These are phyloP conservation scores for Chunga burmeisteri DNA, from an alignment of 2,113 vertebrate species.

Conservation along the genomic window DNA sequence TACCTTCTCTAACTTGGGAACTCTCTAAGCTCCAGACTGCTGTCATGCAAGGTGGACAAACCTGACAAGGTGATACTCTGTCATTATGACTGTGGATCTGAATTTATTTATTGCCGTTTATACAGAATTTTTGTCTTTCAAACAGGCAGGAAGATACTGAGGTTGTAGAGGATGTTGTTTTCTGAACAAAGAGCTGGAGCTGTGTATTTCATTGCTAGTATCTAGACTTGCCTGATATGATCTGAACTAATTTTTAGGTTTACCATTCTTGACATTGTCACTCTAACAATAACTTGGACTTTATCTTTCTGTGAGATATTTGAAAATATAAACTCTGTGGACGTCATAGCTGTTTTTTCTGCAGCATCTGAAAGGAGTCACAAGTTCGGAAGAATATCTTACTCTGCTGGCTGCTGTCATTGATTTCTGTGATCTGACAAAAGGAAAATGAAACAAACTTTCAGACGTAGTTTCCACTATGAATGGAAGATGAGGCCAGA, in stretches of 20 bases:
- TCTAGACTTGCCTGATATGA: no score
- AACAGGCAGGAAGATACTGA: neutral
- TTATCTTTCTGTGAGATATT: neutral
- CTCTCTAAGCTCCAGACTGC: neutral
- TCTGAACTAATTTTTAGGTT: neutral
- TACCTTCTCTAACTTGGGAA: neutral
- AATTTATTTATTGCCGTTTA: neutral
- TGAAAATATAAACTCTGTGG: neutral
- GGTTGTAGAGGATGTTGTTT: neutral
- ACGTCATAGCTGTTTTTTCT: neutral
- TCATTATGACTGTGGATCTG: fast-evolving
- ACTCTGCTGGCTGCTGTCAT: neutral
- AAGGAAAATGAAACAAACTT: neutral
- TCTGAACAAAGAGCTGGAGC: neutral
- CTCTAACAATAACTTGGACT: neutral
- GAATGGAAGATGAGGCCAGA: neutral
- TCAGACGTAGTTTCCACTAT: neutral
- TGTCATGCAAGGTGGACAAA: neutral
- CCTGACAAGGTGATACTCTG: neutral
- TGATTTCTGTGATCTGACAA: neutral
- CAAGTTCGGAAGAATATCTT: neutral
- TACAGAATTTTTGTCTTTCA: neutral
- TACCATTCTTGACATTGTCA: neutral
- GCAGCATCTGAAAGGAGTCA: neutral
- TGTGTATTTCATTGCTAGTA: neutral